phyloP scores from a whole-genome alignment of 2,888 invertebrate genomes.

The Erpobdella octoculata region DNA sequence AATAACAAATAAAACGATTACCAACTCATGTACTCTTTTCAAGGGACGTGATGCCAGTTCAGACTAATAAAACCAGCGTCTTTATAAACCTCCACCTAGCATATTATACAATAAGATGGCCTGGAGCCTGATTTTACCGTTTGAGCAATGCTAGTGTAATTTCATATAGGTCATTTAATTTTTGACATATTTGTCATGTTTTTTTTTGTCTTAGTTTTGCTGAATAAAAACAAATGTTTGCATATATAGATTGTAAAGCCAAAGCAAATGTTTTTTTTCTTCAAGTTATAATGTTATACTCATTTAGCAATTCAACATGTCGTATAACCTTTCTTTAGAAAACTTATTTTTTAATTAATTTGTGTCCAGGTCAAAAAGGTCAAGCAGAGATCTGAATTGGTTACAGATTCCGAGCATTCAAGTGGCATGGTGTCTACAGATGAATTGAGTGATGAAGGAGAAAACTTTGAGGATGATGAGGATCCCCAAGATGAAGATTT shows the following conservation, averaged over 20 bases:
- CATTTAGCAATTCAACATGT: not conserved
- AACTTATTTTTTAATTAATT: not conserved
- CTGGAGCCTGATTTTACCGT: too few species aligned
- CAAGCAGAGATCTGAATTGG: not conserved
- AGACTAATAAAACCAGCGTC: too few species aligned
- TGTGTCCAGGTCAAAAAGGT: not conserved
- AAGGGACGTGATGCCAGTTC: too few species aligned
- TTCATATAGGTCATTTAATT: too few species aligned
- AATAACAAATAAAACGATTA: too few species aligned
- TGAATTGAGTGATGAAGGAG: not conserved
- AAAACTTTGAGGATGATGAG: slow-evolving; percentile 4
- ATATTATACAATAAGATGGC: too few species aligned
- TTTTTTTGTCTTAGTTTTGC: too few species aligned
- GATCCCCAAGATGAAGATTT: slow-evolving; percentile 7
- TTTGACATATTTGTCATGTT: too few species aligned
- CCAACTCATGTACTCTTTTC: too few species aligned
- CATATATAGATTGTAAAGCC: not conserved
- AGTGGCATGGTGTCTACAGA: not conserved
- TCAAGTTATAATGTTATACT: not conserved
- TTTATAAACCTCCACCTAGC: too few species aligned
- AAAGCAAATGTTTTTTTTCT: not conserved
- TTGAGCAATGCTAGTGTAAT: too few species aligned
- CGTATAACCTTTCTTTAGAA: not conserved
- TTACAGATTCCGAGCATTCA: not conserved
- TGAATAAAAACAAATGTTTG: too few species aligned